Conservation (phyloP, 2,888 invertebrate genomes). For the Mylabris sibirica region DNA sequence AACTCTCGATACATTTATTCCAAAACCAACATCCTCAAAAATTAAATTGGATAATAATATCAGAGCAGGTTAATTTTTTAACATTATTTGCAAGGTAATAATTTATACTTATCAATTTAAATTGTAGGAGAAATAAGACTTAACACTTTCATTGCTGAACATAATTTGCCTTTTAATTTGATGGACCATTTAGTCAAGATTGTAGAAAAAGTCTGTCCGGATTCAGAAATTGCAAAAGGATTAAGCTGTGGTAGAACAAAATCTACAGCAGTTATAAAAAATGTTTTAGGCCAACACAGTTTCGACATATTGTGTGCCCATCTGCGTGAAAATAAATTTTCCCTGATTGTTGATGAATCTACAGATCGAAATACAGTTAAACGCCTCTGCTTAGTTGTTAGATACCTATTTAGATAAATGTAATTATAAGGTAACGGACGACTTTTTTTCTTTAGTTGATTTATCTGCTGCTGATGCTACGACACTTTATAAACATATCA, state of each 20-base stretch:
- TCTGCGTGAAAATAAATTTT: conserved; percentile 27
- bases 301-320: conserved; percentile 7
- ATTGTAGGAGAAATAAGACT: too few relatives aligned
- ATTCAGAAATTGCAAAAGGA: conserved; percentile 41
- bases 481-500: conserved; percentile 21
- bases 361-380: conserved; percentile 21
- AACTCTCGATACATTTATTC: too few relatives aligned
- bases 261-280: conserved; percentile 36
- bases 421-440: conserved; percentile 22
- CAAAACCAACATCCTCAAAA: conserved; percentile 15
- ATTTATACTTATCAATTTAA: too few relatives aligned
- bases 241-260: conserved; percentile 38
- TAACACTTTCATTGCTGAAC: conserved; percentile 34
- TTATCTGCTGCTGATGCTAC: conserved; percentile 15
- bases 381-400: too few relatives aligned
- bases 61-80: conserved; percentile 17
- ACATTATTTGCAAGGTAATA: too few relatives aligned
- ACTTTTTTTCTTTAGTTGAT: conserved; percentile 20
- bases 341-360: conserved; percentile 33
- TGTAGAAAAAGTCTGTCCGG: conserved; percentile 36
- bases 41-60: conserved; percentile 18
- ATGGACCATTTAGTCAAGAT: conserved; percentile 39
- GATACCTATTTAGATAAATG: too few relatives aligned
- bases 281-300: conserved; percentile 31
- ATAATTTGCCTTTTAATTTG: conserved; percentile 42